Evolutionary conservation across 2,888 invertebrate species (phyloP).

Genomic region (Archips crataeganus): DNA sequence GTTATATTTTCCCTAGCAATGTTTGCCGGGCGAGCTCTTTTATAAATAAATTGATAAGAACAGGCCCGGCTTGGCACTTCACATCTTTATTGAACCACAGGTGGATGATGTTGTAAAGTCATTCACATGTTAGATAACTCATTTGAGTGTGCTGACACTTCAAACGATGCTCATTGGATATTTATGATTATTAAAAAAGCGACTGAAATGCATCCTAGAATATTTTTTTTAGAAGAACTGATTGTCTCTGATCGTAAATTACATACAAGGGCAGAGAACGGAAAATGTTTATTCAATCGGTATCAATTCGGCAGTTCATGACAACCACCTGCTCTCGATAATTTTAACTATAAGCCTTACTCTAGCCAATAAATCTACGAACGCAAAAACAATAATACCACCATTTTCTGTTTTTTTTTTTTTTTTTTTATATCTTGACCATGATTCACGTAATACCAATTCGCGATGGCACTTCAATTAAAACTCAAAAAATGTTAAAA

Average conservation of each 20-base stretch:
- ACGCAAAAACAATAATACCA: background rate
- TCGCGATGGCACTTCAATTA: constrained; percentile 7
- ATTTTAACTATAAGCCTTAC: too few relatives aligned
- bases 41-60: constrained; percentile 25
- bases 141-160: background rate
- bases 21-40: constrained; percentile 14
- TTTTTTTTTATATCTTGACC: background rate
- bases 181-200: constrained; percentile 1
- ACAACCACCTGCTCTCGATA: too few relatives aligned
- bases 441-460: background rate
- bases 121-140: constrained; percentile 15
- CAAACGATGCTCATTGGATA: background rate
- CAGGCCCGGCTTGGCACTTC: constrained; percentile 16
- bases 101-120: constrained; percentile 18
- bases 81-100: constrained; percentile 23
- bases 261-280: too few relatives aligned
- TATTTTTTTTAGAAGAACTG: background rate
- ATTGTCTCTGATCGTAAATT: too few relatives aligned
- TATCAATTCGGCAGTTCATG: too few relatives aligned
- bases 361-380: too few relatives aligned
- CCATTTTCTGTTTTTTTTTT: background rate
- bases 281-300: too few relatives aligned
- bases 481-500: background rate
- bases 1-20: constrained; percentile 12
- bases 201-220: background rate